These are phyloP conservation scores for Tenebrosternarchus preto DNA, from an alignment of 2,113 vertebrate genomes.

Conservation along the genomic window DNA sequence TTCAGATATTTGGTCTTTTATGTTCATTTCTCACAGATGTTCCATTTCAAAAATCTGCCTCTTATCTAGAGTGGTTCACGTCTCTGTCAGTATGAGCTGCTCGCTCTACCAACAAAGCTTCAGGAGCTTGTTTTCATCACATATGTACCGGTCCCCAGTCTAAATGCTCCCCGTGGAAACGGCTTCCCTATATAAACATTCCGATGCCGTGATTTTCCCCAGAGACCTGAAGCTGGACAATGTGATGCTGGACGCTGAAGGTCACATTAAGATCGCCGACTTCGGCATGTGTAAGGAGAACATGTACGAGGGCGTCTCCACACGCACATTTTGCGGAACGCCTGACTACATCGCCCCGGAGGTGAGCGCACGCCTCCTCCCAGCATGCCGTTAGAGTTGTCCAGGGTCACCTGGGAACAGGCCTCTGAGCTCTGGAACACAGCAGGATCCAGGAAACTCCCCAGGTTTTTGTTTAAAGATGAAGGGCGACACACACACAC, in stretches of 20 bases:
- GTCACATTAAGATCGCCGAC: constrained; percentile 97
- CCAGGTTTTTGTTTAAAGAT: too few relatives aligned
- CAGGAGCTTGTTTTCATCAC: neutral
- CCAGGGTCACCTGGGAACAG: too few relatives aligned
- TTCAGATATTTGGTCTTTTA: too few relatives aligned
- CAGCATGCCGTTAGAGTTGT: too few relatives aligned
- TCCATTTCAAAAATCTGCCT: too few relatives aligned
- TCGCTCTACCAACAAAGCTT: too few relatives aligned
- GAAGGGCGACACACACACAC: neutral
- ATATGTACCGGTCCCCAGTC: neutral
- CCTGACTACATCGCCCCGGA: constrained; percentile 98
- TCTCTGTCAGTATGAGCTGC: too few relatives aligned
- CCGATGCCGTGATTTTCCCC: constrained; percentile 46
- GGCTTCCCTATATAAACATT: too few relatives aligned
- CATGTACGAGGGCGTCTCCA: constrained; percentile 85
- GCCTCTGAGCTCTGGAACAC: too few relatives aligned
- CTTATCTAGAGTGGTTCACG: too few relatives aligned
- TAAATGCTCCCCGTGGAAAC: too few relatives aligned
- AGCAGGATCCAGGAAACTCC: neutral
- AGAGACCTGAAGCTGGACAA: constrained; percentile 98
- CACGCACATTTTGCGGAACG: constrained; percentile 96
- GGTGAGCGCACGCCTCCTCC: constrained; percentile 69
- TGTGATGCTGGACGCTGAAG: constrained; percentile 94
- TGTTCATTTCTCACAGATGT: too few relatives aligned
- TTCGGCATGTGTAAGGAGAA: constrained; percentile 99